Evolutionary conservation across 1,140 invertebrate genomes (phyloP).

Genomic region (Drosophila quadrilineata): DNA sequence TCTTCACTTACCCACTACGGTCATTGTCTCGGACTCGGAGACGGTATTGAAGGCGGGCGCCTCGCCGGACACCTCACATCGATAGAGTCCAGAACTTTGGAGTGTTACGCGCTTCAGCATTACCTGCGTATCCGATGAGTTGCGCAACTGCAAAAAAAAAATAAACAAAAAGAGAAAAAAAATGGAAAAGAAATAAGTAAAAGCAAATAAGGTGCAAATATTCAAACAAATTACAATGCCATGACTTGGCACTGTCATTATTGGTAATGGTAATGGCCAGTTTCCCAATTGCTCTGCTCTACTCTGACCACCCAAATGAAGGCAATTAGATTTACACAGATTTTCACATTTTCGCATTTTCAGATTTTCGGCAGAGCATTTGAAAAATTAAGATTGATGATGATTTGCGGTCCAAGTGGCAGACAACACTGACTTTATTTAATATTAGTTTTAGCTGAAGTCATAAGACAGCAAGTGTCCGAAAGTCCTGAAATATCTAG

Average conservation of each 20-base stretch:
- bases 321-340: conserved; percentile 69
- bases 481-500: conserved; percentile 53
- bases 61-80: conserved; percentile 91
- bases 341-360: conserved; percentile 49
- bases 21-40: conserved; percentile 87
- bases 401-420: conserved; percentile 11
- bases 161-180: conserved; percentile 23
- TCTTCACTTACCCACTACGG: conserved; percentile 89
- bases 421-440: conserved; percentile 25
- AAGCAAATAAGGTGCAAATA: conserved; percentile 35
- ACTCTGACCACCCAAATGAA: conserved; percentile 19
- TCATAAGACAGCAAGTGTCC: conserved; percentile 47
- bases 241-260: conserved; percentile 49
- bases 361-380: conserved; percentile 28
- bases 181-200: neutral
- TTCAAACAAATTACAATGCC: conserved; percentile 50
- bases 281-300: too few relatives aligned
- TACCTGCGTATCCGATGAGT: conserved; percentile 86
- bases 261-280: too few relatives aligned
- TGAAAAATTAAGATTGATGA: conserved; percentile 71
- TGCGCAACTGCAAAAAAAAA: conserved; percentile 83
- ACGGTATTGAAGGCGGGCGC: conserved; percentile 89
- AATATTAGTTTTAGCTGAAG: conserved; percentile 69
- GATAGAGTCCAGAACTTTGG: conserved; percentile 87
- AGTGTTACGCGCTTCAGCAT: conserved; percentile 86